Evolutionary conservation across 2,113 vertebrate species (phyloP), one percentile per base, ranked within the genome.

Genomic region (Montifringilla adamsi): DNA sequence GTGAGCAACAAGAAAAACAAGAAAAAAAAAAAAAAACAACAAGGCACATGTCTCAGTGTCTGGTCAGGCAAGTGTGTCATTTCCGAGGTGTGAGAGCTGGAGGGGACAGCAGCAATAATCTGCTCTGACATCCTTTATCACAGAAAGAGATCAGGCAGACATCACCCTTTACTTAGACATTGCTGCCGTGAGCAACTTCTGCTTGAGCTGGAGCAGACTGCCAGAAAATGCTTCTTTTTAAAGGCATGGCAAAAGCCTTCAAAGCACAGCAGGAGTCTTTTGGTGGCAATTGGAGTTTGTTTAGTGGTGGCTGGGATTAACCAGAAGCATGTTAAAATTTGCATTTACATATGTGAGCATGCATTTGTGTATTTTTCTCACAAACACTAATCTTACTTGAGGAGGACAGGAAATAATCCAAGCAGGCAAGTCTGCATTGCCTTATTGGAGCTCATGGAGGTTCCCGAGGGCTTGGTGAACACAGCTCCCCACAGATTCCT

Each of bases 71-170:
- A 92, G 41, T 24, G 13, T 91, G 74, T 88, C 17, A 80, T 85
- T 88, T 62, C 82, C 8, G 74, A 96, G 85, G 75, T 77, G 85
- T 17, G 41, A 93, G 79, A 43, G 75, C 92, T 85, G 53, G 17
- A 87, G 91, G 88, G 46, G 85, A 86, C 88, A 90, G 5, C 28
- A 70, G 31, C 46, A 90, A 69, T 86, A 92, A 93, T 69, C 85
- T 70, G 63, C 15, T 80, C 85, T 92, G 88, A 90, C 85, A 93
- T 72, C 41, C 26, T 79, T 88, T 82, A 69, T 92, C 83, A 46
- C 19, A 88, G 50, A 8, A 33, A 56, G 53, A 70, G 72, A 90
- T 90, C 90, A 68, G 39, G 56, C 74, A 94, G 52, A 83, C 55
- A 35, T 90, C 1, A 0, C 50, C 82, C 88, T 93, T 93, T 87